Evolutionary conservation across 2,888 invertebrate species (phyloP).

Genomic region (Deilephila elpenor): DNA sequence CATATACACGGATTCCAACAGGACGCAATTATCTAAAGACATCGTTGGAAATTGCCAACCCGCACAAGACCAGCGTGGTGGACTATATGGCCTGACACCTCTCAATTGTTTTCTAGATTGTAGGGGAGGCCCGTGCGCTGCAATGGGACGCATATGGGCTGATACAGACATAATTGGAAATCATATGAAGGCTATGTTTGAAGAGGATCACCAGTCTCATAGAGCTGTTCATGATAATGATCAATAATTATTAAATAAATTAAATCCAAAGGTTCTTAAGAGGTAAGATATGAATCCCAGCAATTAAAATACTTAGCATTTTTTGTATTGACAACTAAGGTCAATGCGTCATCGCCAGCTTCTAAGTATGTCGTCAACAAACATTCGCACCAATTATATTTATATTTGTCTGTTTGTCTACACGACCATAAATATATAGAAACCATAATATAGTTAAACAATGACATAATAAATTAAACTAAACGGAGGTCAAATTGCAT

Average conservation of each 20-base stretch:
- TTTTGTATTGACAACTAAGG: neutral
- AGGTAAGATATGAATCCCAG: neutral
- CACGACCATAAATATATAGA: neutral
- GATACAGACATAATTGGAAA: too few species aligned
- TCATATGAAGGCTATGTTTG: too few species aligned
- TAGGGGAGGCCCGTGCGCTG: too few species aligned
- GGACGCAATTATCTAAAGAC: too few species aligned
- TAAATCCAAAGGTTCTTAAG: neutral
- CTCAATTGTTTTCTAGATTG: too few species aligned
- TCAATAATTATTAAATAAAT: neutral
- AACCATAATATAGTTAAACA: constrained; percentile 24
- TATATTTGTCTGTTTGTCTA: neutral
- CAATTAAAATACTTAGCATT: constrained; percentile 15
- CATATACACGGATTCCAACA: too few species aligned
- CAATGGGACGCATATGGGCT: too few species aligned
- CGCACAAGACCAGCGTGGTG: too few species aligned
- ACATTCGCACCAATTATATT: neutral
- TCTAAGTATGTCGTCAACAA: neutral
- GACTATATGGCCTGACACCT: too few species aligned
- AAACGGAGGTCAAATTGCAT: constrained; percentile 25
- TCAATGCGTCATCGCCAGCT: constrained; percentile 7
- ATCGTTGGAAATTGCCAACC: too few species aligned
- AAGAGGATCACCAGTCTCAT: too few species aligned
- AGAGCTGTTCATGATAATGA: too few species aligned
- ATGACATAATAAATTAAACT: constrained; percentile 28